Evolutionary conservation across 2,888 invertebrate genomes (phyloP).

Genomic region (Coenonympha glycerion): DNA sequence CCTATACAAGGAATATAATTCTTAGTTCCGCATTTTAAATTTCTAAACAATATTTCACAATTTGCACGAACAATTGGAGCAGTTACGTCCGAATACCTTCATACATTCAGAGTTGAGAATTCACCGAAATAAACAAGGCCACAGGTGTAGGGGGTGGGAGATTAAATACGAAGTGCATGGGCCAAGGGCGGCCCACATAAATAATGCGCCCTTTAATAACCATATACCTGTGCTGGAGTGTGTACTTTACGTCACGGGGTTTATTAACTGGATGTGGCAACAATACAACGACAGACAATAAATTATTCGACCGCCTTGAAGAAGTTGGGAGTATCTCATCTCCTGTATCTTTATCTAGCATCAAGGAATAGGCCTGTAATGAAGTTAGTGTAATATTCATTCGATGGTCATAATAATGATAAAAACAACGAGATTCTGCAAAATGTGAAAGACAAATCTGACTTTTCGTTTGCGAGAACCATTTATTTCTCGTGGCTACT

Average conservation of each 20-base stretch:
- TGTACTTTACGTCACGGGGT: not conserved
- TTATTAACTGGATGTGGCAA: slow-evolving; percentile 5
- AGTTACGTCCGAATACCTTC: slow-evolving; percentile 5
- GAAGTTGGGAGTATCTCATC: no score
- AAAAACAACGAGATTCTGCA: no score
- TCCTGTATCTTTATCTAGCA: no score
- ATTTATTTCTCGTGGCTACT: not conserved
- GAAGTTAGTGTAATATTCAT: no score
- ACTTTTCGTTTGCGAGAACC: no score
- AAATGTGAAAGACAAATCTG: no score
- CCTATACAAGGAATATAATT: no score
- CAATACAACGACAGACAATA: no score
- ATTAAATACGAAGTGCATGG: slow-evolving; percentile 49
- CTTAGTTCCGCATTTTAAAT: not conserved
- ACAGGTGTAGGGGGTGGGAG: slow-evolving; percentile 54
- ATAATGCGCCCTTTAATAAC: slow-evolving; percentile 46
- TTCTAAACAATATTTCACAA: slow-evolving; percentile 11
- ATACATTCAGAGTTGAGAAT: slow-evolving; percentile 44
- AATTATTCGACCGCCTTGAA: no score
- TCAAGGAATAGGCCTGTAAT: no score
- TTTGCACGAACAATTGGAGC: slow-evolving; percentile 18
- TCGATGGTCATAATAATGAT: no score
- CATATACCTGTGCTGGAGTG: not conserved
- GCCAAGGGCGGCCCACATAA: slow-evolving; percentile 47
- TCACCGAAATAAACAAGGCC: slow-evolving; percentile 60